Conservation (phyloP, 2,797 vertebrate species). For the Protosalanx chinensis region DNA sequence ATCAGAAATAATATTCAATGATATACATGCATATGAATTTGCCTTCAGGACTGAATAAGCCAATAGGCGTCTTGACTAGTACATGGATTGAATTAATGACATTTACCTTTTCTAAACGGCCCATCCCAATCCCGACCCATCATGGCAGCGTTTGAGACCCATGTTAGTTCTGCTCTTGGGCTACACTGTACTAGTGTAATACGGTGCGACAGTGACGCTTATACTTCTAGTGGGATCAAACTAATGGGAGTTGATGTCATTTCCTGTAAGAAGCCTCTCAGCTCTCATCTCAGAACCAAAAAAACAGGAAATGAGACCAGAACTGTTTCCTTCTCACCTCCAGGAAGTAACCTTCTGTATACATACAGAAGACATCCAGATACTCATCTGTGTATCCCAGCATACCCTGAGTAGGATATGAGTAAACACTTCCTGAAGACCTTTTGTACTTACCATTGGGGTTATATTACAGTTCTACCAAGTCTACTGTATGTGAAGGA, state of each 20-base stretch:
- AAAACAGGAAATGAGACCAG: not conserved
- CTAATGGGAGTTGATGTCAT: conserved; percentile 5
- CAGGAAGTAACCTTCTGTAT: not conserved
- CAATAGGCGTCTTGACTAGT: not conserved
- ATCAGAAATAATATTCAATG: conserved; percentile 18
- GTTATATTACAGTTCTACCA: not conserved
- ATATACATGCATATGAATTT: conserved; percentile 2
- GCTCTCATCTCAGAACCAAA: not conserved
- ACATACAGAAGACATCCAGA: too few relatives aligned
- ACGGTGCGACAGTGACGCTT: not conserved
- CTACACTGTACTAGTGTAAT: not conserved
- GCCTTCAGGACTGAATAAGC: conserved; percentile 24
- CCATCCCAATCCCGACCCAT: not conserved
- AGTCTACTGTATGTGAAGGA: not conserved
- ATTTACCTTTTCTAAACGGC: not conserved
- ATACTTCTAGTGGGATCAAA: conserved; percentile 41
- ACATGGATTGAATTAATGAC: conserved; percentile 28
- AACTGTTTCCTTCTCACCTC: not conserved
- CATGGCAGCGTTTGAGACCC: not conserved
- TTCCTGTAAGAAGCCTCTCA: not conserved
- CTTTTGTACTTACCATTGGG: too few relatives aligned
- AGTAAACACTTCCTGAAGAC: too few relatives aligned
- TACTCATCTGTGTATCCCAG: not conserved
- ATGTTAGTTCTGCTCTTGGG: not conserved
- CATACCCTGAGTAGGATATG: too few relatives aligned